Base-by-base conservation (phyloP, 2,113 vertebrate species). In the Lepisosteus osseus region DNA sequence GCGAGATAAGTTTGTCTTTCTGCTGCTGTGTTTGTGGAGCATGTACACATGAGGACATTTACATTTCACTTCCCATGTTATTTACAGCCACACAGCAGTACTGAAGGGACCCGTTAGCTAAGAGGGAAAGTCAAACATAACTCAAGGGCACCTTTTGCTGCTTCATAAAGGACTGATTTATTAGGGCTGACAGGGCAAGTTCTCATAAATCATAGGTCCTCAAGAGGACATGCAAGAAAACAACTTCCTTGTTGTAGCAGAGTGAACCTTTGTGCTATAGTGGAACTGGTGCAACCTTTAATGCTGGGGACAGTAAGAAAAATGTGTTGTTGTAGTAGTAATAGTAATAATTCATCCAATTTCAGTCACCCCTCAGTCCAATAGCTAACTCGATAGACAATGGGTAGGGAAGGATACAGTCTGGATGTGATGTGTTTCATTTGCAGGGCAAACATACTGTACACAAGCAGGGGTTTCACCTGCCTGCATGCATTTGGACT, bases 111-210 rank as follows among this genome's bases (percentile, higher is more conserved):
- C 29, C 62, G 8, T 11, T 65, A n/a, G 13, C 56, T 14, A 61
- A 15, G 54, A 43, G 54, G 51, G 55, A 57, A 17, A 54, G 47
- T 54, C 45, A 14, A 13, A 43, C 15, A 11, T 8, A 13, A 7
- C 54, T 43, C 9, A 69, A 69, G 68, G 42, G 68, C 55, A 44
- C 56, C 57, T 69, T 68, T 15, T 57, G 41, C 68, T 68, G 66
- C 66, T 68, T 55, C 66, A 68, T 68, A 54, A 68, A 55, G 29
- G 45, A 54, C 45, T 40, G 45, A 54, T 55, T 40, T 54, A 68
- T 55, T 40, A 41, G 15, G 47, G 66, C 66, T 68, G 66, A 68
- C 66, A 68, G 66, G 54, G 17, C 66, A 68, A 40, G 51, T 45
- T 11, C 51, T 54, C 45, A 68, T 68, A 68, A 68, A 68, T 68